These are phyloP conservation scores for Leptinotarsa peninsularis DNA, from an alignment of 2,888 invertebrate genomes.

Conservation along the genomic window DNA sequence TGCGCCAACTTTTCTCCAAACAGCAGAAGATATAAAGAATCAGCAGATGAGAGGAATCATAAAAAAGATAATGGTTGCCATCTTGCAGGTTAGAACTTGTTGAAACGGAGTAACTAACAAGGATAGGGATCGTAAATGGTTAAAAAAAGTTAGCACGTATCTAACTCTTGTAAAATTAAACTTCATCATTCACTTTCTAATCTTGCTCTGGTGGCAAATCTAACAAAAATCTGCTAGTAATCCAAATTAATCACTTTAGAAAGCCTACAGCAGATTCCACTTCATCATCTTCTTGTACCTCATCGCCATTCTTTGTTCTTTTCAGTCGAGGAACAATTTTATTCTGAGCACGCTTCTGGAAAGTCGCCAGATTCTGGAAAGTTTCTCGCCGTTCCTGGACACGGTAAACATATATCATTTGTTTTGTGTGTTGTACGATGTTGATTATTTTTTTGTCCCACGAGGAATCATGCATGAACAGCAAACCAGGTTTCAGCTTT, in stretches of 20 bases:
- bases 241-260: background rate
- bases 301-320: slow-evolving; percentile 37
- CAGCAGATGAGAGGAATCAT: slow-evolving; percentile 46
- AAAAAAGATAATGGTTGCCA: slow-evolving; percentile 69
- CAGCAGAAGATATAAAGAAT: slow-evolving; percentile 30
- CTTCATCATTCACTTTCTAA: background rate
- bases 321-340: slow-evolving; percentile 64
- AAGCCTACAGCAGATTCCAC: background rate
- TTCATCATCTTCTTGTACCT: background rate
- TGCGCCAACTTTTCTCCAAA: slow-evolving; percentile 44
- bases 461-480: too few species aligned
- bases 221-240: background rate
- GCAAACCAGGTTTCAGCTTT: too few species aligned
- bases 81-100: slow-evolving; percentile 69
- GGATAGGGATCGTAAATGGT: slow-evolving; percentile 2
- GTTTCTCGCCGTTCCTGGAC: slow-evolving; percentile 67
- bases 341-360: slow-evolving; percentile 54
- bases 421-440: background rate
- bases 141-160: background rate
- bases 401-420: slow-evolving; percentile 56
- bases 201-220: background rate
- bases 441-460: background rate
- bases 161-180: background rate
- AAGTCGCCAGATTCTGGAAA: slow-evolving; percentile 64
- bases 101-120: background rate